Percentiles rank a stretch among this genome's conserved stretches.
These are phyloP conservation scores for Melieria picta DNA, from an alignment of 2,888 invertebrate species.

Conservation along the genomic window DNA sequence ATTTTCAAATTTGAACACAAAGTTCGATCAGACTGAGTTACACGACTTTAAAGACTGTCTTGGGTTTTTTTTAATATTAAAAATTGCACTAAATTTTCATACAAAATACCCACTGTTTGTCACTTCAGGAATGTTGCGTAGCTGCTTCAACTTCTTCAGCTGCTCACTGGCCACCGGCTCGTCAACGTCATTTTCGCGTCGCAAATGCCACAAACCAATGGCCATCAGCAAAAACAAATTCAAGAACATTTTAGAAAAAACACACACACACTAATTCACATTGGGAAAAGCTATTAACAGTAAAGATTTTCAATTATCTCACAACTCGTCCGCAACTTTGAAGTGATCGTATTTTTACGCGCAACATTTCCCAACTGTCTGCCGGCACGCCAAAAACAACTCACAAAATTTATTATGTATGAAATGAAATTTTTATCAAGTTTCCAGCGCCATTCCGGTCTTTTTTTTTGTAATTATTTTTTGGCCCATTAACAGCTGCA, in stretches of 20 bases:
- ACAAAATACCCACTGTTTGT: not conserved
- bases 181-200: not conserved
- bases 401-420: not conserved
- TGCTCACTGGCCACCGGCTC: not conserved
- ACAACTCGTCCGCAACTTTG: too few relatives aligned
- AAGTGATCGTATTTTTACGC: too few relatives aligned
- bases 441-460: not conserved
- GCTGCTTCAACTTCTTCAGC: slow-evolving; percentile 18
- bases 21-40: too few relatives aligned
- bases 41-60: too few relatives aligned
- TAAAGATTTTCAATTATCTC: too few relatives aligned
- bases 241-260: slow-evolving; percentile 28
- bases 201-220: slow-evolving; percentile 29
- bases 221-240: slow-evolving; percentile 17
- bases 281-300: too few relatives aligned
- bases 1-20: too few relatives aligned
- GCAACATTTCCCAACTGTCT: not conserved
- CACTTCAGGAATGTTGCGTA: slow-evolving; percentile 34
- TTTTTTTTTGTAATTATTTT: too few relatives aligned
- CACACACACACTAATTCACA: not conserved
- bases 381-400: not conserved
- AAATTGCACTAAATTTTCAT: too few relatives aligned
- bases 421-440: too few relatives aligned
- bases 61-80: too few relatives aligned
- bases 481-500: not conserved